Percentiles rank a stretch among this genome's conserved stretches.
Conservation (phyloP, 2,888 invertebrate genomes). For the Lasioglossum leucozonium region DNA sequence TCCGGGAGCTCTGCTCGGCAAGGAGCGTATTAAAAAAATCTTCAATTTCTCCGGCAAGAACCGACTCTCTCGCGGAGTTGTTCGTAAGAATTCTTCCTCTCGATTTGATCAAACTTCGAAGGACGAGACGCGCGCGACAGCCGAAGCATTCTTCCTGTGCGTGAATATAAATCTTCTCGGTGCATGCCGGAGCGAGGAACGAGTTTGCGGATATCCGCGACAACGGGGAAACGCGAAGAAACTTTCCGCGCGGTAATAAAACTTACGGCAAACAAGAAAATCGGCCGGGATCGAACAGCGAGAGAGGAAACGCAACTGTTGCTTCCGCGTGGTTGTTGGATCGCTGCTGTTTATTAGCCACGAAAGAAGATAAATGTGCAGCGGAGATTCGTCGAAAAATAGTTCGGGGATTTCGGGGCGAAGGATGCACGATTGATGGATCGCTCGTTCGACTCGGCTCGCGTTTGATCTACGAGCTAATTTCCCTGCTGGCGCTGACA, state of each 20-base stretch:
- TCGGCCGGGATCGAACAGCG: background rate
- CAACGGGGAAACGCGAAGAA: background rate
- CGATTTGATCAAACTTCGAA: background rate
- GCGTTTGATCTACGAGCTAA: slow-evolving; percentile 39
- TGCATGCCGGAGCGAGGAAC: background rate
- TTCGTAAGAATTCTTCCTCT: background rate
- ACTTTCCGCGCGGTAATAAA: background rate
- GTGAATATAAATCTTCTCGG: background rate
- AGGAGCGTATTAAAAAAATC: background rate
- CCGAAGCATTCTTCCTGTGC: background rate
- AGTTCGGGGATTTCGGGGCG: background rate
- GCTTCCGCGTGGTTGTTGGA: background rate
- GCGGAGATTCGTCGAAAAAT: slow-evolving; percentile 18
- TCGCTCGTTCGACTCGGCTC: slow-evolving; percentile 11
- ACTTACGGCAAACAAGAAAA: background rate
- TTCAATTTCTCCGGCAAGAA: background rate
- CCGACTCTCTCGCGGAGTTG: background rate
- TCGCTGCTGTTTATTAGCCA: slow-evolving; percentile 29
- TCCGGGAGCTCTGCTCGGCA: background rate
- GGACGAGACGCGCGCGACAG: background rate
- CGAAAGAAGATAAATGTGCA: slow-evolving; percentile 46
- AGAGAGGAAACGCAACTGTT: background rate
- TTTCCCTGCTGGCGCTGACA: slow-evolving; percentile 44
- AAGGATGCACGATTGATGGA: slow-evolving; percentile 40
- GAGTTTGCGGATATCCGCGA: background rate